Evolutionary conservation across 2,888 invertebrate genomes (phyloP), one percentile per base, ranked within the genome.

Genomic region (Malacosoma neustria): DNA sequence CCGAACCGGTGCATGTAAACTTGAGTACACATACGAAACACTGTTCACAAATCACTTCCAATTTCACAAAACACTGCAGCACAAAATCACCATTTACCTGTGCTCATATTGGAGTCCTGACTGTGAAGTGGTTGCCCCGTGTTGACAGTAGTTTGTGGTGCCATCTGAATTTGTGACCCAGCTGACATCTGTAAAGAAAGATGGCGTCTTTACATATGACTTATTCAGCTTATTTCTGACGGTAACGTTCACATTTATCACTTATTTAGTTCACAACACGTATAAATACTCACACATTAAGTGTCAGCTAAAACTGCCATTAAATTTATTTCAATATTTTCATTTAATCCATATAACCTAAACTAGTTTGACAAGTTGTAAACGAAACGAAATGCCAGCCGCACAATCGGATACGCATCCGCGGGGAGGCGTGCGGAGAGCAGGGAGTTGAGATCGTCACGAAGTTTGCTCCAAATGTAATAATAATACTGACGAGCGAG

Each of bases 91-190:
- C 61, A 84, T 87, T 89, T 87, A 94, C 93, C 93, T 90, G 96
- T 96, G 91, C 96, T 97, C 93, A 96, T 95, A 91, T 97, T 97
- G 88, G 97, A 97, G 91, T 96, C 96, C 89, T 96, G 96, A 91
- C 92, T 96, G 90, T 94, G 93, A 88, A 91, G 90, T 87, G 93
- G 91, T 89, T 93, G 92, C 77, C 87, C 87, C 70, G 92, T 90
- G 90, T 91, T 92, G 89, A 92, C 90, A 87, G 93, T 93, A 85
- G 94, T 92, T 91, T 95, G 95, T 88, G 95, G 95, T 92, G 95
- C 95, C 95, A 95, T 95, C 93, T 95, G 95, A 93, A 95, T 92
- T 92, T 95, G 95, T 89, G 95, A 93, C 90, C 95, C 95, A 91
- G 95, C 94, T 91, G 95, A 95, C 95, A 95, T 95, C 95, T 95